Percentiles rank a stretch among this genome's conserved stretches.
These are phyloP conservation scores for Chlorospingus semifuscus DNA, from an alignment of 2,797 vertebrate genomes.

Conservation along the genomic window DNA sequence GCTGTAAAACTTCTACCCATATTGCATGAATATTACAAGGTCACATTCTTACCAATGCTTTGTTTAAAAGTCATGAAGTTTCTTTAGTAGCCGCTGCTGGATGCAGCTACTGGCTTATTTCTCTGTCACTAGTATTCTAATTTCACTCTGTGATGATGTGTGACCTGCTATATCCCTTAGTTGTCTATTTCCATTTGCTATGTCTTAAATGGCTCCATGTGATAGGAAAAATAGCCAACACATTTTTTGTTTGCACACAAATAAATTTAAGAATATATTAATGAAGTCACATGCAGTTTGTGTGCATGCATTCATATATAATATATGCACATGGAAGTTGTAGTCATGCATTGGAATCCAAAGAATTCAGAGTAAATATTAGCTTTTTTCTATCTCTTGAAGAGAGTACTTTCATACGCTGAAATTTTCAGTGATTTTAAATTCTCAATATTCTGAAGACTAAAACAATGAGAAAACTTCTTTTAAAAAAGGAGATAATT, in stretches of 20 bases:
- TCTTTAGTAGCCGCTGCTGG: neutral
- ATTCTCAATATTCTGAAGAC: neutral
- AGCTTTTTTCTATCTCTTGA: neutral
- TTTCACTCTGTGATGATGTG: neutral
- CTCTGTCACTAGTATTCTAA: neutral
- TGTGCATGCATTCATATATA: neutral
- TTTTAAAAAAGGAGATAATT: neutral
- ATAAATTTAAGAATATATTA: neutral
- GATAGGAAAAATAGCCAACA: fast-evolving
- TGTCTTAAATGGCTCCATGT: neutral
- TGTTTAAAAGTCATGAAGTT: neutral
- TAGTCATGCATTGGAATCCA: neutral
- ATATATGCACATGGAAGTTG: neutral
- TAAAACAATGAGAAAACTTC: neutral
- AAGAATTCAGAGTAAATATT: neutral
- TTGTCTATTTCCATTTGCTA: neutral
- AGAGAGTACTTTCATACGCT: neutral
- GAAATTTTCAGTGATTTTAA: neutral
- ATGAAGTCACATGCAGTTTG: neutral
- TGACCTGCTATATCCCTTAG: neutral
- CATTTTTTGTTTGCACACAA: neutral
- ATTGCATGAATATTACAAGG: neutral
- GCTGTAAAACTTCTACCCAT: neutral
- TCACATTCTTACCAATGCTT: neutral
- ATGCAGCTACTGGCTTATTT: neutral